Evolutionary conservation across 1,140 invertebrate genomes (phyloP).

Genomic region (Teleopsis dalmanni): DNA sequence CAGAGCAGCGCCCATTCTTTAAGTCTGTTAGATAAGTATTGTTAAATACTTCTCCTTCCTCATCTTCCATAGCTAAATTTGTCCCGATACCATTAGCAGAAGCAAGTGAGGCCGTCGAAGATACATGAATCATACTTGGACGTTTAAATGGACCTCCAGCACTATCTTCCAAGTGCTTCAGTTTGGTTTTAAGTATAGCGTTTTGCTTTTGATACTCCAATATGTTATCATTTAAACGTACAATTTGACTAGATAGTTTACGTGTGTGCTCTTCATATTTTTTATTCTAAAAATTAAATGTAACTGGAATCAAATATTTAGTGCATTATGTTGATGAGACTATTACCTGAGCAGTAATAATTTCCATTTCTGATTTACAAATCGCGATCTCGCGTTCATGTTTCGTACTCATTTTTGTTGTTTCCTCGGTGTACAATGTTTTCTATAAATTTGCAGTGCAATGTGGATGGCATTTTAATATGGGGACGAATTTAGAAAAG

Average conservation of each 20-base stretch:
- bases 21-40: constrained; percentile 64
- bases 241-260: constrained; percentile 35
- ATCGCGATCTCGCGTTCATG: constrained; percentile 31
- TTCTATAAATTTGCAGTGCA: too few relatives aligned
- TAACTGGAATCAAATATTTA: not conserved
- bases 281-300: constrained; percentile 17
- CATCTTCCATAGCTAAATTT: constrained; percentile 68
- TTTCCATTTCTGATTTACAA: constrained; percentile 21
- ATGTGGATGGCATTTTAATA: too few relatives aligned
- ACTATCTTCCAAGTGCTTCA: constrained; percentile 20
- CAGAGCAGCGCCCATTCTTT: constrained; percentile 42
- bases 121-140: constrained; percentile 2
- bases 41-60: constrained; percentile 74
- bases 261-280: constrained; percentile 38
- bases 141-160: constrained; percentile 9
- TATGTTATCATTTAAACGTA: constrained; percentile 35
- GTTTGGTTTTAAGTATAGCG: constrained; percentile 28
- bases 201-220: constrained; percentile 36
- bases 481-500: too few relatives aligned
- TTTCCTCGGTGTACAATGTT: constrained; percentile 44
- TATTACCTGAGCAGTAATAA: constrained; percentile 24
- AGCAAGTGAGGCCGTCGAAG: not conserved
- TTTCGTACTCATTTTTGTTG: constrained; percentile 45
- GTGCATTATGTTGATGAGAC: not conserved
- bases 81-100: constrained; percentile 19